phyloP scores from a whole-genome alignment of 2,797 vertebrate species.

The Parotocinclus haroldoi region DNA sequence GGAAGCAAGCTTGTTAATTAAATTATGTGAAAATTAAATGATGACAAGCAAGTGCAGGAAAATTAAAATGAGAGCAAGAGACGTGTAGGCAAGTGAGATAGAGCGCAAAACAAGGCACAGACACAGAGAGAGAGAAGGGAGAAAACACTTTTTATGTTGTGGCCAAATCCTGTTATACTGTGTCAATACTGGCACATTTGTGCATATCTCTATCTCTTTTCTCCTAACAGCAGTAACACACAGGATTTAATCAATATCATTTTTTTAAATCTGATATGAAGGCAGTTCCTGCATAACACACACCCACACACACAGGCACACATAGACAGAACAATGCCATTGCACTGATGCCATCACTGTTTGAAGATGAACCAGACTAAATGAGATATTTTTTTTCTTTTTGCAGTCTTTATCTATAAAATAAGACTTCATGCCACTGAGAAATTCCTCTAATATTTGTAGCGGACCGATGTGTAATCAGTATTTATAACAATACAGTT shows the following conservation, averaged over 20 bases:
- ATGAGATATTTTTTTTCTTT: background rate
- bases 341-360: background rate
- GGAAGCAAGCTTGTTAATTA: too few species aligned
- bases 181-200: constrained; percentile 22
- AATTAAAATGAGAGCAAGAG: background rate
- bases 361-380: background rate
- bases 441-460: too few species aligned
- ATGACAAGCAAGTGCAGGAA: too few species aligned
- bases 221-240: constrained; percentile 16
- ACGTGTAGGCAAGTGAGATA: background rate
- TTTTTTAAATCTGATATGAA: constrained; percentile 47
- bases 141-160: constrained; percentile 8
- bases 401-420: too few species aligned
- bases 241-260: constrained; percentile 21
- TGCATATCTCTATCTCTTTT: constrained; percentile 16
- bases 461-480: too few species aligned
- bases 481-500: too few species aligned
- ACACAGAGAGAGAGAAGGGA: constrained; percentile 13
- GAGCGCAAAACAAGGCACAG: constrained; percentile 13
- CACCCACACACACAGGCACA: background rate
- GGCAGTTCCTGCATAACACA: constrained; percentile 17
- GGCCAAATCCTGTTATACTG: constrained; percentile 25
- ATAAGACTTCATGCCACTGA: too few species aligned
- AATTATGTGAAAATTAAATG: too few species aligned
- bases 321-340: constrained; percentile 7